Evolutionary conservation across 92 coral and sea anemone genomes (phyloP).

Genomic region (Epizoanthus fatuus): DNA sequence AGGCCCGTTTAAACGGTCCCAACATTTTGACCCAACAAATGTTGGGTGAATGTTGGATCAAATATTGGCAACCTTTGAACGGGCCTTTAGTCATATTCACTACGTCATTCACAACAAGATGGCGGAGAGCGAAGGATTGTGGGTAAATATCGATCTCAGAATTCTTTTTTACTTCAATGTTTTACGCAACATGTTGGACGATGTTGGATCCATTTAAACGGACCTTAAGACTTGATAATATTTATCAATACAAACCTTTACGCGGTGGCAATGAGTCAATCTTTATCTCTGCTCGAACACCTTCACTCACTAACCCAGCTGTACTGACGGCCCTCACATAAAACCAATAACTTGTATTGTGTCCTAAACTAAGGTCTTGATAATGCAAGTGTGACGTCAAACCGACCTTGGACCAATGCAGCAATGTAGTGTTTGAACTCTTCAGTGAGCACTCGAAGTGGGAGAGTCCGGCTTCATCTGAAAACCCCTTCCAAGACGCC

Average conservation of each 20-base stretch:
- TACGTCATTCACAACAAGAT: too few relatives aligned
- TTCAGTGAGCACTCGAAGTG: not conserved
- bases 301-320: not conserved
- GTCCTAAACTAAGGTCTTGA: not conserved
- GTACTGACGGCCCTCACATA: not conserved
- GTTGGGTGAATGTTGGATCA: too few relatives aligned
- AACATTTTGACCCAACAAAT: too few relatives aligned
- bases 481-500: not conserved
- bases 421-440: not conserved
- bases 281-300: not conserved
- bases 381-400: conserved; percentile 4
- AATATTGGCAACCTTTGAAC: too few relatives aligned
- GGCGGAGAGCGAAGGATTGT: too few relatives aligned
- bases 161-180: too few relatives aligned
- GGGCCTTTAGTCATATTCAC: too few relatives aligned
- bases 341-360: not conserved
- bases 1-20: too few relatives aligned
- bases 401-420: not conserved
- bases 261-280: not conserved
- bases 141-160: too few relatives aligned
- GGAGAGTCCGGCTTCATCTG: not conserved
- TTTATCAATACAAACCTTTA: not conserved
- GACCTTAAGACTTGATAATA: too few relatives aligned
- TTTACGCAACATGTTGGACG: too few relatives aligned
- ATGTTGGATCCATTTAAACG: too few relatives aligned